Evolutionary conservation across 2,888 invertebrate genomes (phyloP).

Genomic region (Stratiomys singularior): DNA sequence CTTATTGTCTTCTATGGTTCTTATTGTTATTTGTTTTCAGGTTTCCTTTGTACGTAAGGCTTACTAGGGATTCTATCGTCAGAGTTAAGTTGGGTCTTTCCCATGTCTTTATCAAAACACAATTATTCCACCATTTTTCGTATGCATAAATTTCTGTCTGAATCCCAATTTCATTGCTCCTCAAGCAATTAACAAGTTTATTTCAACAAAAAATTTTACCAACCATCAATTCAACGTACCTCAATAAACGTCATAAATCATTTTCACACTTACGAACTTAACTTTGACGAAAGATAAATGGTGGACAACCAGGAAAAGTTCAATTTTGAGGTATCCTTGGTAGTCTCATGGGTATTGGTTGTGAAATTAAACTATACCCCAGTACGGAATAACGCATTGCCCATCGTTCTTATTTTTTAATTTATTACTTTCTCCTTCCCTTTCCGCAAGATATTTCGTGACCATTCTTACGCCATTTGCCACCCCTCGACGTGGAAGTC

Average conservation of each 20-base stretch:
- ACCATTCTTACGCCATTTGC: neutral
- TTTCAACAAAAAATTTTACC: too few relatives aligned
- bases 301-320: conserved; percentile 14
- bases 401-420: conserved; percentile 36
- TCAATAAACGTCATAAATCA: conserved; percentile 26
- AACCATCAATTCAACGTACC: too few relatives aligned
- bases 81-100: too few relatives aligned
- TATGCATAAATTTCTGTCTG: too few relatives aligned
- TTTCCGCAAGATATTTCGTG: neutral
- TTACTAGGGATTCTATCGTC: too few relatives aligned
- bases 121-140: too few relatives aligned
- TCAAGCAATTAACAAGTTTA: too few relatives aligned
- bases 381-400: neutral
- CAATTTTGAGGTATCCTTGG: conserved; percentile 15
- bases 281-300: conserved; percentile 20
- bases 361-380: conserved; percentile 32
- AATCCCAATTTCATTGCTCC: too few relatives aligned
- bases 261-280: conserved; percentile 31
- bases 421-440: conserved; percentile 13
- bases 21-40: too few relatives aligned
- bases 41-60: too few relatives aligned
- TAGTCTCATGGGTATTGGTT: conserved; percentile 8
- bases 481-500: neutral
- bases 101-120: too few relatives aligned
- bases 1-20: too few relatives aligned